Base-by-base conservation (phyloP, 2,888 invertebrate species). In the Phyllotreta striolata region DNA sequence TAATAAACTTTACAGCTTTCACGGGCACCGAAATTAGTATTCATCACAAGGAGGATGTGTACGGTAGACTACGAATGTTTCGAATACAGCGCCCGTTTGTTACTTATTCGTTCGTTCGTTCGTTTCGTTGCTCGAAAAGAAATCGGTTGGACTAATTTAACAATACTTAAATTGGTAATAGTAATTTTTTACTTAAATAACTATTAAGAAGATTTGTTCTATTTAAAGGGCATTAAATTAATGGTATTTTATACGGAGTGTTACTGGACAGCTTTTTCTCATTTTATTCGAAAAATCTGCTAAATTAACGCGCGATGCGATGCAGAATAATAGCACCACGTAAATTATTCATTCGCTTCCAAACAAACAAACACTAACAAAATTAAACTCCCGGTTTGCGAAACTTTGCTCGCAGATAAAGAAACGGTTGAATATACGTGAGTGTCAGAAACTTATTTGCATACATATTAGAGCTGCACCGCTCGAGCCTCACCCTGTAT, bases 1-100 rank as follows among this genome's bases (percentile, higher is more conserved):
- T 76, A 78, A 78, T 79, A 79, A 79, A 79, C 74, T 77, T 77
- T 76, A 74, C 73, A 72, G 73, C 69, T 72, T 69, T 72, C 72
- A 69, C 69, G 70, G 69, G 66, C 64, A 66, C 67, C 65, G 52
- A 67, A 24, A 79, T 80, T 79, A 79, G 77, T 78, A 80, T 80
- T 80, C 80, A 79, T 78, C 76, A 73, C 70, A 68, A 24, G 73
- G 74, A 74, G 70, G 56, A 61, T 72, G 70, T 67, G 71, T 69
- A 72, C 66, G 67, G 68, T 64, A 65, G 65, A 67, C 67, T 66
- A 13, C 35, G 10, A 58, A 34, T 40, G 39, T 34, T 70, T 68
- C 66, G 72, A 64, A 64, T 59, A 56, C 8, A 12, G 34, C 12
- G 59, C 34, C 8, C 41, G 6, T 14, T 39, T 9, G 40, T 39